Evolutionary conservation across 2,113 vertebrate genomes (phyloP), one percentile per base, ranked within the genome.

Genomic region (Labeo catla): DNA sequence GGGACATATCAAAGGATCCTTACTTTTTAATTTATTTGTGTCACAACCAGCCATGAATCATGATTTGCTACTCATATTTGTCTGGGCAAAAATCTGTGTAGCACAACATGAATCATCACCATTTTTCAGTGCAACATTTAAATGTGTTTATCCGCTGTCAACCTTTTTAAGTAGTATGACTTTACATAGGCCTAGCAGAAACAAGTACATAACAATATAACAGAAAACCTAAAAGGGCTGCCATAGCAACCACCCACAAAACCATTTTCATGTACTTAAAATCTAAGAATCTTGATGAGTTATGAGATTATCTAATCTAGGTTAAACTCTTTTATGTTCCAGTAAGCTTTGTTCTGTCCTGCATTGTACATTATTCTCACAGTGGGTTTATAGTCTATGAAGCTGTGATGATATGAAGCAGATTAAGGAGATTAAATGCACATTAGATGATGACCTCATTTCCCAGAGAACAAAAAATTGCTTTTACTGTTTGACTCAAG

Each of bases 351-450:
- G 15, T 39, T 39, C 66, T 19, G 13, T 70, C 15, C 7, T 68
- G 34, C 13, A 68, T 3, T 70, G 15, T 70, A 70, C 9, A 70
- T 70, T 39, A 39, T 39, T 9, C 19, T 61, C 57, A 21, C 57
- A 61, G 54, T 59, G 57, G 8, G 57, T 61, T n/a, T n/a, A 61
- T n/a, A 3, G 21, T n/a, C 57, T 61, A 1, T 72, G 16, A 45
- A 45, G 39, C 36, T 72, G 39, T 57, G 65, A 49, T 57, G 63
- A 57, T 28, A 43, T 50, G 21, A 15, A 83, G 36, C 68, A 84
- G 61, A 59, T 76, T 84, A 21, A 76, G 47, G 54, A 36, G 57
- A 63, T 84, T 84, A 76, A 76, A 85, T 21, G 50, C 74, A 68
- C 19, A 78, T 36, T 63, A 85, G 7, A 57, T 76, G 39, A 85